Evolutionary conservation across 1,140 invertebrate species (phyloP).

Genomic region (Cylas formicarius): DNA sequence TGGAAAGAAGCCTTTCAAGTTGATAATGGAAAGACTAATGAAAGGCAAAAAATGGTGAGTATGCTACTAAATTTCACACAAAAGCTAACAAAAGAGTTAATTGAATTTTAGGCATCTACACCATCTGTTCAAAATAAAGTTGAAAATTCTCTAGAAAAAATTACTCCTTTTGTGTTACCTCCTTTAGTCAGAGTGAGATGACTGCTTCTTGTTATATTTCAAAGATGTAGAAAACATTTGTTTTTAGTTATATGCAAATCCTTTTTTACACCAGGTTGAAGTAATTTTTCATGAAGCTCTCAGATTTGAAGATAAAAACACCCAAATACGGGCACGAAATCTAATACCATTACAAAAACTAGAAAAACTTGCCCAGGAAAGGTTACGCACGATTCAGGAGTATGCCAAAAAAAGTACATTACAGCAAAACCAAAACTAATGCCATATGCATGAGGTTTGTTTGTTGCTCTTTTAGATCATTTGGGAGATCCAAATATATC

Average conservation of each 20-base stretch:
- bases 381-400: conserved; percentile 55
- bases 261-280: conserved; percentile 50
- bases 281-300: conserved; percentile 51
- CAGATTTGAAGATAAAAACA: conserved; percentile 54
- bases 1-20: conserved; percentile 7
- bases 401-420: conserved; percentile 46
- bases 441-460: conserved; percentile 44
- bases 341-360: conserved; percentile 56
- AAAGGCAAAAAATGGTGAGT: too few relatives aligned
- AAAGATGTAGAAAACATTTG: conserved; percentile 4
- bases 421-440: too few relatives aligned
- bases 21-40: neutral
- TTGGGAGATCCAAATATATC: conserved; percentile 46
- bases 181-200: conserved; percentile 10
- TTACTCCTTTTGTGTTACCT: conserved; percentile 14
- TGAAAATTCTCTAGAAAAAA: conserved; percentile 12
- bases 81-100: neutral
- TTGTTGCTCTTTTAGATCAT: conserved; percentile 37
- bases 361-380: conserved; percentile 52
- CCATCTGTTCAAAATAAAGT: neutral
- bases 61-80: too few relatives aligned
- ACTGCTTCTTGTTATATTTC: conserved; percentile 11
- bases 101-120: neutral
- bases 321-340: conserved; percentile 51
- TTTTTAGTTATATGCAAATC: conserved; percentile 37